Percentiles rank a stretch among this genome's conserved stretches.
phyloP scores from a whole-genome alignment of 2,113 vertebrate genomes.

The Hymenochirus boettgeri region DNA sequence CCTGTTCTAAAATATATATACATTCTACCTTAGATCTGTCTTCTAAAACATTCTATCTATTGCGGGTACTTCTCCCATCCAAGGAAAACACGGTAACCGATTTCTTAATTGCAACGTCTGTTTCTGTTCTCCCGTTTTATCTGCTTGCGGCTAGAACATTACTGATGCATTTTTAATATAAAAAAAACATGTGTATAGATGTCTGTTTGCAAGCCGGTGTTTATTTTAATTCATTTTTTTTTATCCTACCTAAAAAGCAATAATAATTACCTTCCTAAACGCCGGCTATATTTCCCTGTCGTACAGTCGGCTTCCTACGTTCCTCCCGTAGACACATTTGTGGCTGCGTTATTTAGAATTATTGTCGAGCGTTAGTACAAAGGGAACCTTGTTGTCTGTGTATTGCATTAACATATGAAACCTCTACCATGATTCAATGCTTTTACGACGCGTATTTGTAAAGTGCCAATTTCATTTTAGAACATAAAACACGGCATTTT shows the following conservation, averaged over 20 bases:
- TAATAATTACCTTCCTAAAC: conserved; percentile 64
- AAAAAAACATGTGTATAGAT: conserved; percentile 21
- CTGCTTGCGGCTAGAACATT: background rate
- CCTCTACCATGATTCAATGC: background rate
- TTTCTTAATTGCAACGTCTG: background rate
- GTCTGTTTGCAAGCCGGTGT: conserved; percentile 45
- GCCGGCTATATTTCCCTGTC: conserved; percentile 45
- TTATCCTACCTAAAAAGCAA: conserved; percentile 63
- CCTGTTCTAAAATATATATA: background rate
- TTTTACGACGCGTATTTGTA: conserved; percentile 14
- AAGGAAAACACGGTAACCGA: background rate
- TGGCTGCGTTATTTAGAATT: conserved; percentile 48
- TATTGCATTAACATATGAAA: conserved; percentile 42
- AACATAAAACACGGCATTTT: background rate
- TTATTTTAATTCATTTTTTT: conserved; percentile 66
- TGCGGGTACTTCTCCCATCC: no score
- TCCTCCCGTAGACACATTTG: conserved; percentile 44
- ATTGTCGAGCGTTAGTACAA: conserved; percentile 43
- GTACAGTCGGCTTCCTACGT: conserved; percentile 49
- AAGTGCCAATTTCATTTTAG: conserved; percentile 2
- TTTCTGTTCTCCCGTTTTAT: conserved; percentile 2
- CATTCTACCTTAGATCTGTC: background rate
- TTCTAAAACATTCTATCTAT: background rate
- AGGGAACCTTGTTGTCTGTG: conserved; percentile 47
- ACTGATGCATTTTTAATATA: conserved; percentile 1